phyloP scores from a whole-genome alignment of 2,888 invertebrate species.

The Clitarchus hookeri region DNA sequence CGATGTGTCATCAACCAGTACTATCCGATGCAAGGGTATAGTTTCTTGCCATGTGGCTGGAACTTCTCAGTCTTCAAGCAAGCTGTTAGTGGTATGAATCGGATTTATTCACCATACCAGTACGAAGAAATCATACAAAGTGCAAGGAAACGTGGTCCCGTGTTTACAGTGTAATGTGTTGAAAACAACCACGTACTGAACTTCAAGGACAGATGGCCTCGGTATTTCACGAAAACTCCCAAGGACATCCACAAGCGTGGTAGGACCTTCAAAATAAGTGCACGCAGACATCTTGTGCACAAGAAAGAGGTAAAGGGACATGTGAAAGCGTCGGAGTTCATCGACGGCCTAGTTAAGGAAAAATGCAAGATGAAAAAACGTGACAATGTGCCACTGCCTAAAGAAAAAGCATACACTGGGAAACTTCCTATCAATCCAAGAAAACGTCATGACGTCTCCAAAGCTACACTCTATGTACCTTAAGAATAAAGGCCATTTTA shows the following conservation, averaged over 20 bases:
- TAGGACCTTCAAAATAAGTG: too few species aligned
- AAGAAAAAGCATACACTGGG: not conserved
- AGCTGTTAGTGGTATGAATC: constrained; percentile 29
- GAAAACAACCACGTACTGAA: too few species aligned
- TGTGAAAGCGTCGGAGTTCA: too few species aligned
- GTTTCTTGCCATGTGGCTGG: constrained; percentile 33
- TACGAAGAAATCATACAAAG: constrained; percentile 29
- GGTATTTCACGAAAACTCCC: constrained; percentile 31
- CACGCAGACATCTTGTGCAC: not conserved
- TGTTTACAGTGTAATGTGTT: too few species aligned
- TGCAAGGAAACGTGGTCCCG: not conserved
- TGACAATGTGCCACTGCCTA: not conserved
- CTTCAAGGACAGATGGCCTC: constrained; percentile 31
- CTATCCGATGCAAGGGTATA: constrained; percentile 20
- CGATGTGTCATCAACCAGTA: not conserved
- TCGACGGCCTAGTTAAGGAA: too few species aligned
- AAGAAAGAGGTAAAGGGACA: not conserved
- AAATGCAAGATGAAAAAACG: too few species aligned
- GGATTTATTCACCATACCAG: constrained; percentile 36
- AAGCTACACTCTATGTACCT: not conserved
- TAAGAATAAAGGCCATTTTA: not conserved
- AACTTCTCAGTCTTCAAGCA: constrained; percentile 34
- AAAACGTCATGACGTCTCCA: not conserved
- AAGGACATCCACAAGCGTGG: not conserved
- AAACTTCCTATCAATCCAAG: not conserved